phyloP scores from a whole-genome alignment of 2,888 invertebrate genomes.

The Philhelius pedissequus region DNA sequence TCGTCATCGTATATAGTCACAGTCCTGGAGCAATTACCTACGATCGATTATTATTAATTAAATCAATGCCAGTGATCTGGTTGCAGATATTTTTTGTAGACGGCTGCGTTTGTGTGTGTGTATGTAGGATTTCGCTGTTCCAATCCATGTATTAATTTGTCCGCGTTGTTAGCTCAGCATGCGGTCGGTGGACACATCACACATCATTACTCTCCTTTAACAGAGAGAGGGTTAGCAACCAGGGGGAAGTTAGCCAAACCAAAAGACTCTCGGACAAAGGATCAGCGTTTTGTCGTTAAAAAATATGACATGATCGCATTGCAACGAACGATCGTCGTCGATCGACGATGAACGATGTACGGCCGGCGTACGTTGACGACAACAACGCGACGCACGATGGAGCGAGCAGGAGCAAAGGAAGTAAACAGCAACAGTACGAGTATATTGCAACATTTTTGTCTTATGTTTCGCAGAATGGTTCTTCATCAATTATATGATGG shows the following conservation, averaged over 20 bases:
- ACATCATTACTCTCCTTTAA: constrained; percentile 62
- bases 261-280: constrained; percentile 49
- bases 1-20: not conserved
- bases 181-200: constrained; percentile 67
- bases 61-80: constrained; percentile 64
- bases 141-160: constrained; percentile 65
- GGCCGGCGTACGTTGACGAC: no score
- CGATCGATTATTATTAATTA: constrained; percentile 69
- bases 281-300: constrained; percentile 68
- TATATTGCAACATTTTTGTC: constrained; percentile 62
- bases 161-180: constrained; percentile 69
- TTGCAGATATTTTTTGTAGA: constrained; percentile 11
- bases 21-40: constrained; percentile 61
- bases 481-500: constrained; percentile 68
- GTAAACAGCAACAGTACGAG: no score
- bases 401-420: not conserved
- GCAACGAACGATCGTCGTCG: no score
- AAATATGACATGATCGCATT: constrained; percentile 68
- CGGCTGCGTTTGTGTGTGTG: not conserved
- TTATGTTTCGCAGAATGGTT: constrained; percentile 68
- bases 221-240: not conserved
- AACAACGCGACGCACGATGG: constrained; percentile 1
- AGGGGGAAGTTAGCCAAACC: constrained; percentile 4
- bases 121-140: constrained; percentile 24
- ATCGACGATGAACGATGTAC: not conserved